Evolutionary conservation across 2,888 invertebrate genomes (phyloP), one percentile per base, ranked within the genome.

Genomic region (Calliphora vomitoria): DNA sequence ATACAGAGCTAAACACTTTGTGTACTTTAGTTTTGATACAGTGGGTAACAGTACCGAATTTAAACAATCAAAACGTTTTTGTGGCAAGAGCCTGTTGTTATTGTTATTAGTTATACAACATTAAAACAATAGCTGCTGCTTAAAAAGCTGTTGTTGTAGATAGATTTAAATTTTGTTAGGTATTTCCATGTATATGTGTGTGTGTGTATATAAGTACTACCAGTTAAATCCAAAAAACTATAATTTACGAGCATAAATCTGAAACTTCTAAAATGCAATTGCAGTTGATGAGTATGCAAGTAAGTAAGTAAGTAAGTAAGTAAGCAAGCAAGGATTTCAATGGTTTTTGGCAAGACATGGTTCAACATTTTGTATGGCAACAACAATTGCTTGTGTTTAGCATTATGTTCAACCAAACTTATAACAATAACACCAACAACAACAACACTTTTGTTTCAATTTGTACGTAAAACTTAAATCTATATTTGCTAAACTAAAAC

Each of bases 61-160:
- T 10, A 47, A 66, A 66, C 74, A 66, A 74, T 58, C 31, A 66
- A 55, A 58, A n/a, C 35, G 15, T 13, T 53, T 50, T 35, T 62
- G 60, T 80, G 20, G 44, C 38, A 55, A 71, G n/a, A 38, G 11
- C 20, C 68, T 78, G 35, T 66, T 78, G 31, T 64, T 41, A 18
- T 83, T 71, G 64, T 58, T 78, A 44, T 76, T 44, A 50, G 62
- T 75, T 69, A 58, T 80, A 47, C 8, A 75, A 71, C 64, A 78
- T 78, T 69, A 78, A 83, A 86, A 86, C 82, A 86, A 83, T 85
- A 79, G 86, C 66, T 80, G 86, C 66, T 80, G 20, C 35, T 31
- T 44, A 66, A 58, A 86, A 64, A 69, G 60, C 58, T 55, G 20
- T 31, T 55, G 20, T 31, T 50, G 44, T 20, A 25, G 25, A 69